Base-by-base conservation (phyloP, 2,113 vertebrate genomes). In the Rhinogobius similis region DNA sequence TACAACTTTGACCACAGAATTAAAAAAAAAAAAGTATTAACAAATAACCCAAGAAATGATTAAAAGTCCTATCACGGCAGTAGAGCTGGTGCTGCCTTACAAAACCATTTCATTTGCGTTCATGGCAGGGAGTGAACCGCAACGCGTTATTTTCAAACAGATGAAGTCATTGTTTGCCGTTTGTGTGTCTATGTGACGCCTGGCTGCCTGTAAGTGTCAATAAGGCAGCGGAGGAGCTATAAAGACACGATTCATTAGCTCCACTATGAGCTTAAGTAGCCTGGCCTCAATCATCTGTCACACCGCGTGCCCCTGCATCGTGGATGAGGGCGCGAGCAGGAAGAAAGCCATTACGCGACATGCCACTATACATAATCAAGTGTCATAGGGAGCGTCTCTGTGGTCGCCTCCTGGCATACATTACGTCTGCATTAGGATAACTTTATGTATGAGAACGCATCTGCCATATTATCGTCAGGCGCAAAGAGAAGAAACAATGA, bases 331-430 rank as follows among this genome's bases (percentile, higher is more conserved):
- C 80, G 32, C 75, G 1, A 36, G 70, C 58, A 12, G 4, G 56
- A 53, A 72, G 58, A 75, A 84, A 73, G 80, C 85, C 73, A 80
- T 86, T 85, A 86, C 71, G 73, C 79, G 12, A 18, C 68, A 61
- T 66, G 85, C 82, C 87, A 85, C 73, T 58, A 83, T 69, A 65
- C 73, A 83, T 83, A 79, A 88, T 81, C 81, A 85, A 64, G 81
- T 82, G 83, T 82, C 73, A 78, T 72, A 65, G 38, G 82, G 66
- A 38, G 43, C n/a, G 27, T 11, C 41, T 80, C 62, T n/a, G 67
- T 38, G 29, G 21, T 62, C 24, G 69, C 74, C 2, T 3, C 29
- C 68, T 62, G 5, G 81, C 82, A 75, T 75, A 70, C 73, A 88
- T 87, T 81, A 87, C 1, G 9, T 63, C 62, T 12, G 46, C 75